Conservation (phyloP, 2,797 vertebrate species). For the Octomys mimax region DNA sequence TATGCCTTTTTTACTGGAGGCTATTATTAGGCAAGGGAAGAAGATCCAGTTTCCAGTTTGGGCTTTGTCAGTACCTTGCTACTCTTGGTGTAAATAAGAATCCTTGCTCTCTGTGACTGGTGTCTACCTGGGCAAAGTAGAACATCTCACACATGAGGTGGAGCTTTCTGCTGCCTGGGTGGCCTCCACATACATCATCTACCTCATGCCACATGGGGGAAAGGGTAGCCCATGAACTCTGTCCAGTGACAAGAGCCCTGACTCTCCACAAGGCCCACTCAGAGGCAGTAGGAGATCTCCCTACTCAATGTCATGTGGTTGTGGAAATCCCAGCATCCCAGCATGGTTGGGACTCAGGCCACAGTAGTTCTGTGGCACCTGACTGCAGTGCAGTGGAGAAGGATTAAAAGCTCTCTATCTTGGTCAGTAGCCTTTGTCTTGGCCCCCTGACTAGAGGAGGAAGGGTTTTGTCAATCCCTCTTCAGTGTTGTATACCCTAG, state of each 20-base stretch:
- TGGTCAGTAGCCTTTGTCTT: neutral
- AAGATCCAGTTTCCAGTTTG: neutral
- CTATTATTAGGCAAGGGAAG: neutral
- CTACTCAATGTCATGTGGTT: neutral
- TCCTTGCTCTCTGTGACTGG: neutral
- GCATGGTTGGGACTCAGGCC: neutral
- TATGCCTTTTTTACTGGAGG: neutral
- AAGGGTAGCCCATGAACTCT: neutral
- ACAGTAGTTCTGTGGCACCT: neutral
- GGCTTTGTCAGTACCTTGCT: neutral
- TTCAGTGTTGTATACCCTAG: neutral
- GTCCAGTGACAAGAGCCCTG: neutral
- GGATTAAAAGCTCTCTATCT: neutral
- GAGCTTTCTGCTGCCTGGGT: neutral
- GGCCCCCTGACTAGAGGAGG: no score
- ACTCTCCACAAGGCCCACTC: neutral
- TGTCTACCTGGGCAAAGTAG: neutral
- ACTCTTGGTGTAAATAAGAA: neutral
- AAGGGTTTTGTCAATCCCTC: neutral
- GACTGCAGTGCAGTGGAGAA: neutral
- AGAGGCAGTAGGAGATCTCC: neutral
- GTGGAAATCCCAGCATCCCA: neutral
- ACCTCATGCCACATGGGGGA: neutral
- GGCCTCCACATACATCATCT: neutral
- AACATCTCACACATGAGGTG: no score